Conservation (phyloP, 2,888 invertebrate species). For the Quadroppia sp. region DNA sequence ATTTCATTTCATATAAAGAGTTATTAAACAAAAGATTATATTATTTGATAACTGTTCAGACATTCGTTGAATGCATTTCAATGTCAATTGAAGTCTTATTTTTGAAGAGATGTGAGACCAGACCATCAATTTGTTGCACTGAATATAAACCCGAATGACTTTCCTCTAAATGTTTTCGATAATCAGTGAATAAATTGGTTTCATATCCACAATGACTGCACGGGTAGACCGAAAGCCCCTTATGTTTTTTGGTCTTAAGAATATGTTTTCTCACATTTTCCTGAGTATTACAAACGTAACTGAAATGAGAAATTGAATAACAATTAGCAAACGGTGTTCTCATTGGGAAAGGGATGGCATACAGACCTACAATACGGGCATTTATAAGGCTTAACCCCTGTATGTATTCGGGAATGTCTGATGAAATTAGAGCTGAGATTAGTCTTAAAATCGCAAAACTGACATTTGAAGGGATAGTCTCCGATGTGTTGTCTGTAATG, state of each 20-base stretch:
- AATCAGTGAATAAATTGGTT: constrained; percentile 17
- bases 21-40: too few species aligned
- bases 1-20: too few species aligned
- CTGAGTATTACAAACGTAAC: constrained; percentile 29
- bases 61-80: too few species aligned
- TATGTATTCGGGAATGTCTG: constrained; percentile 13
- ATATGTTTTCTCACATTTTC: constrained; percentile 32
- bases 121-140: background rate
- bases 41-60: too few species aligned
- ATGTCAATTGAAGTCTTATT: too few species aligned
- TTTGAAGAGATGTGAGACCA: constrained; percentile 12
- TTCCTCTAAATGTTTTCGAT: constrained; percentile 24
- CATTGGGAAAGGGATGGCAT: background rate
- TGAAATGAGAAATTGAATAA: background rate
- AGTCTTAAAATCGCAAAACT: constrained; percentile 3
- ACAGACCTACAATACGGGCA: constrained; percentile 32
- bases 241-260: constrained; percentile 27
- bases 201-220: constrained; percentile 13
- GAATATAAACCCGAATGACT: constrained; percentile 23
- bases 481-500: constrained; percentile 31
- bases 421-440: constrained; percentile 2
- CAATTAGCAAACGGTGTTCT: too few species aligned
- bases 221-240: constrained; percentile 8
- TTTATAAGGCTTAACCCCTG: background rate
- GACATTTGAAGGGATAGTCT: constrained; percentile 3